Evolutionary conservation across 1,140 invertebrate species (phyloP).

Genomic region (Anastrepha obliqua): DNA sequence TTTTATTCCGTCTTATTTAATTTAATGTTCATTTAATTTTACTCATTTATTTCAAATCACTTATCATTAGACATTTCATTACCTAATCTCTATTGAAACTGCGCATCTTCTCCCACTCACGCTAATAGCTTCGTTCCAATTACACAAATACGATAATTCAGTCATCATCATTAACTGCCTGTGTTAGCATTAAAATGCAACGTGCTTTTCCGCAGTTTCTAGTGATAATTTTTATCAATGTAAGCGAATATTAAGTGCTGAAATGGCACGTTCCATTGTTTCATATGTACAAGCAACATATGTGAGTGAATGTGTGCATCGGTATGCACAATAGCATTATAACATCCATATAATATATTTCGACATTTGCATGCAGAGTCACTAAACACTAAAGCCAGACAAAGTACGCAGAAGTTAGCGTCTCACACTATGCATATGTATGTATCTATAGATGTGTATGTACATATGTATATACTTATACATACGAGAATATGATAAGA

Average conservation of each 20-base stretch:
- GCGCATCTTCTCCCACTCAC: background rate
- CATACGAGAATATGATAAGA: no score
- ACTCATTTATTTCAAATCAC: no score
- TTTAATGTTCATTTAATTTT: no score
- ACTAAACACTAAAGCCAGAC: background rate
- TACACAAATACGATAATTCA: background rate
- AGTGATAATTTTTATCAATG: constrained; percentile 28
- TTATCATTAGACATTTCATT: background rate
- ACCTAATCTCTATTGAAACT: background rate
- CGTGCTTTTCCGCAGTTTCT: constrained; percentile 22
- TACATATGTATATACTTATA: background rate
- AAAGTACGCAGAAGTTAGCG: background rate
- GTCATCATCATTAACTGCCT: constrained; percentile 23
- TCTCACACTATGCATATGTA: background rate
- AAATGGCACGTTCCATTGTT: constrained; percentile 17
- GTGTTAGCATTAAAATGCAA: background rate
- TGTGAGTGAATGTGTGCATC: background rate
- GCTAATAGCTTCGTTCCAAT: background rate
- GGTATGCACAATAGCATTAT: background rate
- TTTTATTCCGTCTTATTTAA: no score
- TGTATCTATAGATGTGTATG: background rate
- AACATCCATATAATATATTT: no score
- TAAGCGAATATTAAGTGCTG: background rate
- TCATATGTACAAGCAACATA: background rate
- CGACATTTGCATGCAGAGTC: no score